Conservation (phyloP, 64 coral and sea anemone species). For the Acropora tenuis region DNA sequence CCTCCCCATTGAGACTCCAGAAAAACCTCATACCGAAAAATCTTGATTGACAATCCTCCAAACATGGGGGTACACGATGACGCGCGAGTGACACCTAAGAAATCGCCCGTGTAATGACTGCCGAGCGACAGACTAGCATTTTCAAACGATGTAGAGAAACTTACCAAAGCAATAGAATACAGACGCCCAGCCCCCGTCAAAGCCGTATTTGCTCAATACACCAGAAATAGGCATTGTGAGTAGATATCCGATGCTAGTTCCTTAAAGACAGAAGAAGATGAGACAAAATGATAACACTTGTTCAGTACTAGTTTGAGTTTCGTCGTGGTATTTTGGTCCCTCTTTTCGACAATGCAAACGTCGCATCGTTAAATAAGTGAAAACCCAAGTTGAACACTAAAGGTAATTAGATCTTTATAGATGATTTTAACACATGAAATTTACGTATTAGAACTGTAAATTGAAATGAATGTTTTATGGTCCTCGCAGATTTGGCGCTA, state of each 20-base stretch:
- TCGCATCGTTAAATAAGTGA: background rate
- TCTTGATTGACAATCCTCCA: too few species aligned
- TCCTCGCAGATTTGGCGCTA: too few species aligned
- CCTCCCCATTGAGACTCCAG: too few species aligned
- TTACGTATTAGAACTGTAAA: too few species aligned
- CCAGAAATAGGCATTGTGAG: slow-evolving; percentile 88
- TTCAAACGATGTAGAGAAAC: background rate
- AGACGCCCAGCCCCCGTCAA: slow-evolving; percentile 91
- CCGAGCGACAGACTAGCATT: too few species aligned
- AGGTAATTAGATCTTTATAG: too few species aligned
- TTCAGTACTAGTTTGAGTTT: background rate
- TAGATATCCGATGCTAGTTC: slow-evolving; percentile 74
- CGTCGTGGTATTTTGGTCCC: background rate
- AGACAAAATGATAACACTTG: too few species aligned
- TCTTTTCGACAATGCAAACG: background rate
- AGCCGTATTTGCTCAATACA: slow-evolving; percentile 88
- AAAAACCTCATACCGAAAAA: too few species aligned
- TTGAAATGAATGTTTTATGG: background rate
- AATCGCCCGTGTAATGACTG: too few species aligned
- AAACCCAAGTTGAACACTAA: background rate
- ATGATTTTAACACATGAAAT: too few species aligned
- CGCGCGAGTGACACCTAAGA: too few species aligned
- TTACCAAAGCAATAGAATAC: slow-evolving; percentile 94
- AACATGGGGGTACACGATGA: too few species aligned
- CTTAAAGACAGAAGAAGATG: slow-evolving; percentile 7